A percentile compares a stretch with the other conserved stretches of the same genome.
These are phyloP conservation scores for Actinernus sp. DNA, from an alignment of 92 coral and sea anemone species.

Conservation along the genomic window DNA sequence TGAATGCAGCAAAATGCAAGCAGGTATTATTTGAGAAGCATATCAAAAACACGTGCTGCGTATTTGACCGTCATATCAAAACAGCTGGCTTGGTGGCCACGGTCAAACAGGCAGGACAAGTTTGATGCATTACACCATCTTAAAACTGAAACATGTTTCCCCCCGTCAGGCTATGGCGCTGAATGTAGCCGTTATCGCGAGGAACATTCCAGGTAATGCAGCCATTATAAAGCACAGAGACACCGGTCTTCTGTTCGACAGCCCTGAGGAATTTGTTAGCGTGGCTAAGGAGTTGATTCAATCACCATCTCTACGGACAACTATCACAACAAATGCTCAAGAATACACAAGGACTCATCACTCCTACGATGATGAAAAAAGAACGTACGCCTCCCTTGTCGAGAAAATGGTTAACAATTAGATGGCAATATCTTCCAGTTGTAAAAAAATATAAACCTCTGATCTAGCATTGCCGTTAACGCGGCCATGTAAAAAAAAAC, in stretches of 20 bases:
- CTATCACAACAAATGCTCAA: slow-evolving; percentile 64
- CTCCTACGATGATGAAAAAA: slow-evolving; percentile 58
- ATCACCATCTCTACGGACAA: slow-evolving; percentile 45
- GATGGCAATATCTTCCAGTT: too few species aligned
- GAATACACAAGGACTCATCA: slow-evolving; percentile 63
- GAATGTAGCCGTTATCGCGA: slow-evolving; percentile 83
- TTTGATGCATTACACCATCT: too few species aligned
- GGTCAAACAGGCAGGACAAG: background rate
- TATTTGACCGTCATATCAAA: slow-evolving; percentile 6
- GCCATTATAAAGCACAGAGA: slow-evolving; percentile 74
- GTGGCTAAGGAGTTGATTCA: slow-evolving; percentile 79
- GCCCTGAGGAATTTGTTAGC: slow-evolving; percentile 82
- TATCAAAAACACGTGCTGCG: too few species aligned
- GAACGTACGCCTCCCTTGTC: slow-evolving; percentile 72
- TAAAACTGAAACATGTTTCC: too few species aligned
- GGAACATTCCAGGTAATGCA: slow-evolving; percentile 88
- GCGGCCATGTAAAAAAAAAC: too few species aligned
- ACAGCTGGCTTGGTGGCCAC: background rate
- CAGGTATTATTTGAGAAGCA: too few species aligned
- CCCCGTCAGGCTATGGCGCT: slow-evolving; percentile 84
- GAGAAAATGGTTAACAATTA: slow-evolving; percentile 45
- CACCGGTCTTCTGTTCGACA: slow-evolving; percentile 81
- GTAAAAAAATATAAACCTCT: too few species aligned
- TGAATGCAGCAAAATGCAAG: too few species aligned
- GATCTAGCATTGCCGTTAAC: too few species aligned